Evolutionary conservation across 2,888 invertebrate genomes (phyloP).

Genomic region (Entomobrya proxima): DNA sequence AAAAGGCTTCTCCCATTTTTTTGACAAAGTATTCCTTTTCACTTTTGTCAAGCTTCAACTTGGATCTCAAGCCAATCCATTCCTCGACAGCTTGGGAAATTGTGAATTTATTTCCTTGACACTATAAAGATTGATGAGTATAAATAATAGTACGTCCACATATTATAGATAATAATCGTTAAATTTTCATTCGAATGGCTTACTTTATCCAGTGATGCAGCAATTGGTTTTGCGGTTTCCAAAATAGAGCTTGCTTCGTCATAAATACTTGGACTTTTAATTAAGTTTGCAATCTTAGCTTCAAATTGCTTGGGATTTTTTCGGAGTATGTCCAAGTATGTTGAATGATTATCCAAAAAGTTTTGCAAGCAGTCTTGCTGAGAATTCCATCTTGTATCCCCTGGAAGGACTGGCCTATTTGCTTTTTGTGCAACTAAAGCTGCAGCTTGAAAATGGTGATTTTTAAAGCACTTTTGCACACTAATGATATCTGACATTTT

Average conservation of each 20-base stretch:
- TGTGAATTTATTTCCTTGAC: neutral
- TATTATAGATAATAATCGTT: too few species aligned
- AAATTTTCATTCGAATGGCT: too few species aligned
- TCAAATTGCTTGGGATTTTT: constrained; percentile 14
- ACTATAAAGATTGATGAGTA: neutral
- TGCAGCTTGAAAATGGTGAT: constrained; percentile 47
- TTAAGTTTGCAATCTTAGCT: neutral
- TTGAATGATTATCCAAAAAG: constrained; percentile 48
- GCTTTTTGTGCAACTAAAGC: constrained; percentile 10
- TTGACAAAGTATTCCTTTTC: neutral
- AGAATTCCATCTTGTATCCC: constrained; percentile 56
- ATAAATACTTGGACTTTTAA: neutral
- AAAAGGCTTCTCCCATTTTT: neutral
- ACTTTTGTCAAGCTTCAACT: neutral
- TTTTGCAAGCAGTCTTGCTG: constrained; percentile 40
- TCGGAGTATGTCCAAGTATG: constrained; percentile 54
- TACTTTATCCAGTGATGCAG: constrained; percentile 45
- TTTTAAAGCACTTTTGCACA: constrained; percentile 52
- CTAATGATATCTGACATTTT: constrained; percentile 2
- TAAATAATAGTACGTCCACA: neutral
- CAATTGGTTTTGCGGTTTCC: constrained; percentile 25
- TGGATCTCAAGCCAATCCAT: neutral
- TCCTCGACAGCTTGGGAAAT: neutral
- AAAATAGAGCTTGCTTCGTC: neutral
- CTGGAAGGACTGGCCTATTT: constrained; percentile 45